Percentiles rank a stretch among this genome's conserved stretches.
phyloP scores from a whole-genome alignment of 2,888 invertebrate genomes.

The Epinotia brunnichana region DNA sequence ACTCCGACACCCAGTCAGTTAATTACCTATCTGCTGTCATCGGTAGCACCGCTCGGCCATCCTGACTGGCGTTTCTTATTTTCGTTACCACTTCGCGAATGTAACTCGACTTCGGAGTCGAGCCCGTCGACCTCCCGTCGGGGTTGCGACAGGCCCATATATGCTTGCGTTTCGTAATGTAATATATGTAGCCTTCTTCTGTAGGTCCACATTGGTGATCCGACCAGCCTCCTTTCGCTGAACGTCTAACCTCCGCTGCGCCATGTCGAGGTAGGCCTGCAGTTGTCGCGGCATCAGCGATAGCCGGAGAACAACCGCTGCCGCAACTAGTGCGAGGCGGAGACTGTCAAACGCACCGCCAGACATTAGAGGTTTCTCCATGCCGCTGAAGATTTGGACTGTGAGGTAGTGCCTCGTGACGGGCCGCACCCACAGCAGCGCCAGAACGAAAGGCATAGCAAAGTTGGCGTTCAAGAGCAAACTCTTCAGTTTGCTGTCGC shows the following conservation, averaged over 20 bases:
- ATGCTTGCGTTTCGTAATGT: no score
- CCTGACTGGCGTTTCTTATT: no score
- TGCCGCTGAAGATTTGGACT: constrained; percentile 89
- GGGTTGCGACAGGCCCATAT: no score
- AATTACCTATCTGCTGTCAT: no score
- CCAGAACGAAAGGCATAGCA: constrained; percentile 92
- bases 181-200: no score
- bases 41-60: no score
- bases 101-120: no score
- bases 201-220: constrained; percentile 95
- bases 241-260: constrained; percentile 90
- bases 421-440: constrained; percentile 95
- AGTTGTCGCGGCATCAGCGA: constrained; percentile 93
- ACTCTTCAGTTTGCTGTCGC: constrained; percentile 85
- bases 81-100: no score
- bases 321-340: constrained; percentile 86
- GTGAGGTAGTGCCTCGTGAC: constrained; percentile 93
- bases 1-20: no score
- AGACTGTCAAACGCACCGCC: no score
- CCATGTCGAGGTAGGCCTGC: constrained; percentile 97
- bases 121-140: no score
- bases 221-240: constrained; percentile 96
- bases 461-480: constrained; percentile 93
- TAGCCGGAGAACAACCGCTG: constrained; percentile 88
- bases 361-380: constrained; percentile 90